Percentiles rank a stretch among this genome's conserved stretches.
phyloP scores from a whole-genome alignment of 2,888 invertebrate genomes.

The Trichacis sp. region DNA sequence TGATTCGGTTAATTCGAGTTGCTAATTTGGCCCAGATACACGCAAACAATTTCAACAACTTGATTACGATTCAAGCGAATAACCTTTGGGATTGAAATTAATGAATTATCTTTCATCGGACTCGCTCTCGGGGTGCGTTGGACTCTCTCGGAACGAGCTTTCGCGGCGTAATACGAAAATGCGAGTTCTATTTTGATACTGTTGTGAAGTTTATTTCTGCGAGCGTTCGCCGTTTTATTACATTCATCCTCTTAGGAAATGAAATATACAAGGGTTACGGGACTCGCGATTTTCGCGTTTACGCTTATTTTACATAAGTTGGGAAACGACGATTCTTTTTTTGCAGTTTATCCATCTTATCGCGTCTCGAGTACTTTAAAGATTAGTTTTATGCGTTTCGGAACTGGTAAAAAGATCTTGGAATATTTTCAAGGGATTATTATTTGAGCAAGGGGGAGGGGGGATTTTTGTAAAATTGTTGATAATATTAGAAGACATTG shows the following conservation, averaged over 20 bases:
- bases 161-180: not conserved
- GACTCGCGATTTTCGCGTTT: slow-evolving; percentile 28
- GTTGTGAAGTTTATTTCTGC: not conserved
- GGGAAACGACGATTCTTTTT: too few relatives aligned
- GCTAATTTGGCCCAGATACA: not conserved
- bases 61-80: slow-evolving; percentile 1
- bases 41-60: not conserved
- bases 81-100: not conserved
- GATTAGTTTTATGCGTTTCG: too few relatives aligned
- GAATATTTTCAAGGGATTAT: too few relatives aligned
- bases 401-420: too few relatives aligned
- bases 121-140: not conserved
- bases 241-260: not conserved
- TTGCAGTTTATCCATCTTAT: too few relatives aligned
- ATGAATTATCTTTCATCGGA: not conserved
- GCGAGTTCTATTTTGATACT: not conserved
- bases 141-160: not conserved
- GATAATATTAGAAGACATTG: too few relatives aligned
- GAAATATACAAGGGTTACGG: slow-evolving; percentile 6
- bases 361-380: too few relatives aligned
- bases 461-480: too few relatives aligned
- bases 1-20: not conserved
- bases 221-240: not conserved
- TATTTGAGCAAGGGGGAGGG: too few relatives aligned
- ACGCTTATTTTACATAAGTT: slow-evolving; percentile 25